Base-by-base conservation (phyloP, 2,113 vertebrate genomes). In the Paedocypris sp. region DNA sequence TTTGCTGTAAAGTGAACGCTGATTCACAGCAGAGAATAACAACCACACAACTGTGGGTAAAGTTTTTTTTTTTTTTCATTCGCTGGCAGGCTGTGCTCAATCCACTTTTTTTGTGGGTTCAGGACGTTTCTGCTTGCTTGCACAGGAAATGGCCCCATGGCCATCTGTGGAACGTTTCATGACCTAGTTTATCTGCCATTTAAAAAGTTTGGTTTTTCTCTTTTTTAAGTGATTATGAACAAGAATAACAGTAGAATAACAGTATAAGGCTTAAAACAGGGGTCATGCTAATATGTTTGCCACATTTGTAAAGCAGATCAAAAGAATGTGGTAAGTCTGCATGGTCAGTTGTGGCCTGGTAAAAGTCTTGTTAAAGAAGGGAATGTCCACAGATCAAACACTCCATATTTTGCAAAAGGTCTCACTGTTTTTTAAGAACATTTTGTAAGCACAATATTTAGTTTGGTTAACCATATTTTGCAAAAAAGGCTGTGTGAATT, bases 381-480 rank as follows among this genome's bases (percentile, higher is more conserved):
- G 53, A 43, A 58, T 43, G 53, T 53, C 47, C 61, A 58, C 32
- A 60, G 36, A 58, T 26, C 26, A 7, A 61, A 58, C 35, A 45
- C 60, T 16, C 32, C 25, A 53, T 39, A 60, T 16, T 18, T n/a
- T n/a, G n/a, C 33, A 32, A 50, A 29, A 61, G 19, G 22, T 12
- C 26, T 58, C 3, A 43, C n/a, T n/a, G n/a, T n/a, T n/a, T n/a
- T n/a, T n/a, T n/a, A n/a, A n/a, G n/a, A n/a, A n/a, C n/a, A n/a
- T n/a, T n/a, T n/a, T 49, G 16, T 12, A 26, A 49, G 46, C 13
- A 18, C 43, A 46, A 13, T 25, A 23, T 46, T 46, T 13, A n/a
- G n/a, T n/a, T 23, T 46, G 22, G 23, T 23, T 46, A 7, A 4
- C 5, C 25, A 5, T n/a, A n/a, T 25, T 25, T 45, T 23, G 7